Evolutionary conservation across 2,888 invertebrate species (phyloP).

Genomic region (Catocala sponsa): DNA sequence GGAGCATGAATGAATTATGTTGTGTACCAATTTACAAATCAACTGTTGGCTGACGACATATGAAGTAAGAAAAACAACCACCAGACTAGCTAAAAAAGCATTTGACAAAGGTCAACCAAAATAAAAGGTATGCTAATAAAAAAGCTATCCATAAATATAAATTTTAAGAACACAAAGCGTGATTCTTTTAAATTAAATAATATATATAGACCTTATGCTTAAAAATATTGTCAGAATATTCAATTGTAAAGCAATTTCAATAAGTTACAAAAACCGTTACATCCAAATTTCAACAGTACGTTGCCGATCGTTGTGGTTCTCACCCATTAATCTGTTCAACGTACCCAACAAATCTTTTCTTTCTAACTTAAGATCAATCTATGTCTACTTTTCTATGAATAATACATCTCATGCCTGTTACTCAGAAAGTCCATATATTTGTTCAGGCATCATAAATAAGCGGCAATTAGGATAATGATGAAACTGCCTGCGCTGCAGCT

Average conservation of each 20-base stretch:
- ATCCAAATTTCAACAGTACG: conserved; percentile 71
- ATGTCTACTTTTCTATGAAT: conserved; percentile 68
- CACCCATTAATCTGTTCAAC: conserved; percentile 67
- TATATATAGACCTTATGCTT: neutral
- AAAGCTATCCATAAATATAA: too few species aligned
- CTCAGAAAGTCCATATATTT: conserved; percentile 58
- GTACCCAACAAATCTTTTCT: conserved; percentile 80
- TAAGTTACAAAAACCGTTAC: conserved; percentile 66
- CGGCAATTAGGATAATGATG: conserved; percentile 52
- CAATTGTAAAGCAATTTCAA: conserved; percentile 55
- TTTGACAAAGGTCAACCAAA: too few species aligned
- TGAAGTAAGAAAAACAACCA: too few species aligned
- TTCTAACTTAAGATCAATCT: conserved; percentile 71
- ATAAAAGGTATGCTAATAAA: too few species aligned
- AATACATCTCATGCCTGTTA: conserved; percentile 61
- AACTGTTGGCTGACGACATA: too few species aligned
- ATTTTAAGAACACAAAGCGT: too few species aligned
- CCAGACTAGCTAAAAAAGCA: too few species aligned
- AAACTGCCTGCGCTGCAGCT: conserved; percentile 33
- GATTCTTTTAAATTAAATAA: too few species aligned
- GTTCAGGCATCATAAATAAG: conserved; percentile 52
- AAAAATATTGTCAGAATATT: conserved; percentile 30
- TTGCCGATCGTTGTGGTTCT: conserved; percentile 47
- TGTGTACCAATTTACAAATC: too few species aligned
- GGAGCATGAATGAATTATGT: too few species aligned